Evolutionary conservation across 2,888 invertebrate genomes (phyloP).

Genomic region (Drosophila putrida): DNA sequence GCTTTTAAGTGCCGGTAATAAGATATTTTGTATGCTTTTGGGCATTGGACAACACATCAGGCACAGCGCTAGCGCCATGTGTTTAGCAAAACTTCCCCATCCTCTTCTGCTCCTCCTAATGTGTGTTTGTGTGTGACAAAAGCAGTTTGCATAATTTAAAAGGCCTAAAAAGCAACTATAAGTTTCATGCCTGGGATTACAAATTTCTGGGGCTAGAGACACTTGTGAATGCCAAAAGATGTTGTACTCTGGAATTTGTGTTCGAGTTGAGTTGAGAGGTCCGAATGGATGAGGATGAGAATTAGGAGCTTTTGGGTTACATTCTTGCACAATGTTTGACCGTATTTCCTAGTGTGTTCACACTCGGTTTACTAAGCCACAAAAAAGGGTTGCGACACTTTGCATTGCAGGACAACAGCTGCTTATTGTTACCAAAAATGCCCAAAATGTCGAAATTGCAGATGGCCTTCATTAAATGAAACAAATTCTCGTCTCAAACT

Average conservation of each 20-base stretch:
- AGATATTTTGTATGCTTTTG: constrained; percentile 70
- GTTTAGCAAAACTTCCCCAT: constrained; percentile 13
- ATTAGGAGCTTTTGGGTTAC: constrained; percentile 23
- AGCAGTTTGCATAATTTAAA: constrained; percentile 71
- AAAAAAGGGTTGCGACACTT: constrained; percentile 53
- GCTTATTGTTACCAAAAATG: constrained; percentile 30
- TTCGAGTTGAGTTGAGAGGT: background rate
- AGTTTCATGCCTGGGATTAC: constrained; percentile 50
- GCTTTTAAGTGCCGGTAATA: constrained; percentile 71
- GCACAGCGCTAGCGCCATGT: constrained; percentile 29
- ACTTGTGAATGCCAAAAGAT: constrained; percentile 33
- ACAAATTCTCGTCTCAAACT: constrained; percentile 23
- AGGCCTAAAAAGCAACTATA: constrained; percentile 65
- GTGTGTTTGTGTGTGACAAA: constrained; percentile 37
- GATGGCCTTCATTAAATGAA: constrained; percentile 32
- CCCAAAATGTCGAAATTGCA: constrained; percentile 21
- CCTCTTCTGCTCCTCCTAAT: background rate
- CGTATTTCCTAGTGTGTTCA: constrained; percentile 42
- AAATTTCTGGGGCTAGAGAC: constrained; percentile 29
- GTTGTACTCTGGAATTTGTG: constrained; percentile 21
- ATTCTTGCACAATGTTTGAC: constrained; percentile 23
- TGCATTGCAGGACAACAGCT: constrained; percentile 48
- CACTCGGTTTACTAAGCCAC: constrained; percentile 50
- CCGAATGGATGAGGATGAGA: constrained; percentile 4
- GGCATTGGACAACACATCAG: constrained; percentile 51